phyloP scores from a whole-genome alignment of 2,113 vertebrate species.

The Scortum barcoo region DNA sequence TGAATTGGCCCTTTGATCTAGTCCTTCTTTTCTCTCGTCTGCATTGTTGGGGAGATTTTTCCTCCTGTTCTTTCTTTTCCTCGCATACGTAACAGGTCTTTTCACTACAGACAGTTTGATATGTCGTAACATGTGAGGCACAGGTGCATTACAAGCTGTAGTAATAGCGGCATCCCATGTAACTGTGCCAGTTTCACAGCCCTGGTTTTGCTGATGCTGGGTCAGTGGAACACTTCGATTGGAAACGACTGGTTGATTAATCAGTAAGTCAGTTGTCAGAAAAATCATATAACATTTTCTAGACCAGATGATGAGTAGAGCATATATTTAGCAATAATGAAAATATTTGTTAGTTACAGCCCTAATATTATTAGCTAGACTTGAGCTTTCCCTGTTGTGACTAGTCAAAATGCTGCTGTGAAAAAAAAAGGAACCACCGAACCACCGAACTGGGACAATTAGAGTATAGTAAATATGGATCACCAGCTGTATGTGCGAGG shows the following conservation, averaged over 20 bases:
- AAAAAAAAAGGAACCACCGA: too few relatives aligned
- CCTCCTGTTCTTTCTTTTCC: neutral
- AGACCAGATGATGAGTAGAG: neutral
- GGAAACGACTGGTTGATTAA: neutral
- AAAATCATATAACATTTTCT: too few relatives aligned
- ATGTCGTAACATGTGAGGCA: neutral
- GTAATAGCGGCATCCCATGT: neutral
- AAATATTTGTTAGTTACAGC: neutral
- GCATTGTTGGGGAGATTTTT: constrained; percentile 29
- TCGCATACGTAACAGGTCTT: constrained; percentile 1
- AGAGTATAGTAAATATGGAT: constrained; percentile 24
- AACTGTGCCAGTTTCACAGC: neutral
- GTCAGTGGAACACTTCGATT: neutral
- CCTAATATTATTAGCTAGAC: neutral
- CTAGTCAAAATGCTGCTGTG: neutral
- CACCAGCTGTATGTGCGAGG: neutral
- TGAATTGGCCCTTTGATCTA: constrained; percentile 31
- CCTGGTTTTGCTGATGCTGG: neutral
- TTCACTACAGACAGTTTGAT: neutral
- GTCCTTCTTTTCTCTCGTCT: constrained; percentile 19
- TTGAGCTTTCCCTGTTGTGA: neutral
- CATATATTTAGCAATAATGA: neutral
- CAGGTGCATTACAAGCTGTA: neutral
- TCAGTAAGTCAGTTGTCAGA: too few relatives aligned
- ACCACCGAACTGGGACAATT: constrained; percentile 12